These are phyloP conservation scores for Luffia ferchaultella DNA, from an alignment of 2,888 invertebrate species.

Conservation along the genomic window DNA sequence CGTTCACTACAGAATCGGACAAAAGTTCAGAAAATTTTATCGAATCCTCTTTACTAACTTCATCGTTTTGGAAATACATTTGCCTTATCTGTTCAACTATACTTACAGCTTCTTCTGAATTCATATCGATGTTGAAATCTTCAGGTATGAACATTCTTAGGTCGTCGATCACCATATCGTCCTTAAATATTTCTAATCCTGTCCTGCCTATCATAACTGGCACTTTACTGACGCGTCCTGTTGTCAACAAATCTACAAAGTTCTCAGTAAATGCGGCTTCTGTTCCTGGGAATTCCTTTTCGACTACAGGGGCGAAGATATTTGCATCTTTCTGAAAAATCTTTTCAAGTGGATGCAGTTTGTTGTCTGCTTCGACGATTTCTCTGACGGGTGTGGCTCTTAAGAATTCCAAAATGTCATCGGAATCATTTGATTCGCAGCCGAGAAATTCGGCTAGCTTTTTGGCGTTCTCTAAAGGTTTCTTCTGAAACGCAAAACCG, in stretches of 20 bases:
- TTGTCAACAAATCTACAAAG: conserved; percentile 37
- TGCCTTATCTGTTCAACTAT: conserved; percentile 34
- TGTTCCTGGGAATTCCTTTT: conserved; percentile 45
- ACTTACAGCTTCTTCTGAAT: conserved; percentile 30
- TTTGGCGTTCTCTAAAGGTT: conserved; percentile 38
- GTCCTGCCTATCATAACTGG: conserved; percentile 48
- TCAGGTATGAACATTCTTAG: conserved; percentile 37
- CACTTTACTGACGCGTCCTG: conserved; percentile 39
- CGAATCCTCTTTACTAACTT: conserved; percentile 27
- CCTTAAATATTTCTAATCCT: conserved; percentile 32
- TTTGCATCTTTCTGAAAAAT: conserved; percentile 17
- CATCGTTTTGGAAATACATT: conserved; percentile 37
- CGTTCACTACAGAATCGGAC: conserved; percentile 35
- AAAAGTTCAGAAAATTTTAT: conserved; percentile 34
- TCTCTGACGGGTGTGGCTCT: conserved; percentile 38
- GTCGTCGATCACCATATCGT: conserved; percentile 29
- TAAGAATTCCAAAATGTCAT: conserved; percentile 44
- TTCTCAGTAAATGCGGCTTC: conserved; percentile 41
- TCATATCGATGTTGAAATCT: conserved; percentile 33
- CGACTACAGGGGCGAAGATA: conserved; percentile 33
- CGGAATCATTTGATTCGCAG: conserved; percentile 34
- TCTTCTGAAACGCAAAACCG: conserved; percentile 29
- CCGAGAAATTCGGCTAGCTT: conserved; percentile 34
- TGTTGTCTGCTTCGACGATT: conserved; percentile 32
- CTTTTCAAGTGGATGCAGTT: conserved; percentile 17